phyloP scores from a whole-genome alignment of 2,888 invertebrate species.

The Scotopteryx bipunctaria region DNA sequence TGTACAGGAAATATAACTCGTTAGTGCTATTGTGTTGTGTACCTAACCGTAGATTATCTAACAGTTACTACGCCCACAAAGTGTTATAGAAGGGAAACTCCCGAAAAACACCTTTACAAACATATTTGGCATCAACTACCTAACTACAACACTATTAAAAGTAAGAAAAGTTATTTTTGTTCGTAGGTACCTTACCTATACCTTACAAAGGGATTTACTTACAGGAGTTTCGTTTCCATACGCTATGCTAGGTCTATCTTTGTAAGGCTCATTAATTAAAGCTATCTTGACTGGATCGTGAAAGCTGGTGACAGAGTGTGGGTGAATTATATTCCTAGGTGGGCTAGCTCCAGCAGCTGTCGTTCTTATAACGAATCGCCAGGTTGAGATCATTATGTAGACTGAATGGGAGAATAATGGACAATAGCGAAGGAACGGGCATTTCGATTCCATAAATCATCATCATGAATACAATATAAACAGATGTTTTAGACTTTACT shows the following conservation, averaged over 20 bases:
- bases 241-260: conserved; percentile 4
- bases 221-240: conserved; percentile 2
- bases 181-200: too few species aligned
- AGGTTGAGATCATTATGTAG: background rate
- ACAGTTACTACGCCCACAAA: background rate
- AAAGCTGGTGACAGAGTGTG: conserved; percentile 27
- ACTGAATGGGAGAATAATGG: background rate
- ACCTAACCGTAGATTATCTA: background rate
- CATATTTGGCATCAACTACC: too few species aligned
- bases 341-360: conserved; percentile 7
- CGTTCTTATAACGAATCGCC: conserved; percentile 1
- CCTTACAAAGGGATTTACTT: too few species aligned
- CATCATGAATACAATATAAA: too few species aligned
- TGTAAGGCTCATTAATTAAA: conserved; percentile 31
- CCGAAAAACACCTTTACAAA: background rate
- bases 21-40: conserved; percentile 22
- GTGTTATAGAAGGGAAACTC: conserved; percentile 4
- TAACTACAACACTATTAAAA: too few species aligned
- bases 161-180: too few species aligned
- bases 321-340: conserved; percentile 25
- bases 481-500: too few species aligned
- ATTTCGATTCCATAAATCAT: background rate
- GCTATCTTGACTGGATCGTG: conserved; percentile 28
- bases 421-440: background rate
- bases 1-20: conserved; percentile 19